phyloP scores from a whole-genome alignment of 2,888 invertebrate genomes.

The Enchytraeus crypticus region DNA sequence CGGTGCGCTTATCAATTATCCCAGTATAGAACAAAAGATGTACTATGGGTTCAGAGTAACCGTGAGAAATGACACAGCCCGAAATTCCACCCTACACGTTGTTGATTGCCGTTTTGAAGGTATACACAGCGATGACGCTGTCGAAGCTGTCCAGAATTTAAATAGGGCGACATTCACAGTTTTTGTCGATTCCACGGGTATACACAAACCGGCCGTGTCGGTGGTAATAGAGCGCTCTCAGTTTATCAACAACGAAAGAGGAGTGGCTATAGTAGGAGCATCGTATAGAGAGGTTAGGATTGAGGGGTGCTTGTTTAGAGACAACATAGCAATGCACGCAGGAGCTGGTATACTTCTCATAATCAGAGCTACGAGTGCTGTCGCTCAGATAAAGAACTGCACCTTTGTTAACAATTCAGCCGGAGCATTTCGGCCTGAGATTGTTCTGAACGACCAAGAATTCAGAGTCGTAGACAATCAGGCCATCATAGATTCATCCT shows the following conservation, averaged over 20 bases:
- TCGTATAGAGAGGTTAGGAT: slow-evolving; percentile 6
- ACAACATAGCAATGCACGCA: slow-evolving; percentile 24
- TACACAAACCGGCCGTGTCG: neutral
- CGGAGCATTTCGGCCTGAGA: slow-evolving; percentile 16
- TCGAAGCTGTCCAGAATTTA: neutral
- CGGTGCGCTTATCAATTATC: neutral
- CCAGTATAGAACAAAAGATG: neutral
- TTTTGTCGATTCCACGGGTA: neutral
- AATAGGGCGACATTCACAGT: neutral
- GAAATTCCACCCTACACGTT: neutral
- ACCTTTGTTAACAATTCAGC: slow-evolving; percentile 21
- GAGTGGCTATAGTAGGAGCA: slow-evolving; percentile 14
- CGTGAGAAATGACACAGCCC: neutral
- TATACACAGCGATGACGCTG: neutral
- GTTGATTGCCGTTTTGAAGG: neutral
- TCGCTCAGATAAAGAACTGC: slow-evolving; percentile 14
- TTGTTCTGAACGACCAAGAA: slow-evolving; percentile 1
- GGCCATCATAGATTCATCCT: slow-evolving; percentile 22
- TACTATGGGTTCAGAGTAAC: neutral
- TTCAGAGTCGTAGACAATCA: slow-evolving; percentile 16
- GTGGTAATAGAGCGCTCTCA: slow-evolving; percentile 6
- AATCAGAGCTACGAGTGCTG: neutral
- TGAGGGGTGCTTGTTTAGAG: slow-evolving; percentile 4
- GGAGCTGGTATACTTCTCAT: slow-evolving; percentile 21
- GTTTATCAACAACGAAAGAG: slow-evolving; percentile 21